Evolutionary conservation across 2,888 invertebrate species (phyloP).

Genomic region (Xylocampa areola): DNA sequence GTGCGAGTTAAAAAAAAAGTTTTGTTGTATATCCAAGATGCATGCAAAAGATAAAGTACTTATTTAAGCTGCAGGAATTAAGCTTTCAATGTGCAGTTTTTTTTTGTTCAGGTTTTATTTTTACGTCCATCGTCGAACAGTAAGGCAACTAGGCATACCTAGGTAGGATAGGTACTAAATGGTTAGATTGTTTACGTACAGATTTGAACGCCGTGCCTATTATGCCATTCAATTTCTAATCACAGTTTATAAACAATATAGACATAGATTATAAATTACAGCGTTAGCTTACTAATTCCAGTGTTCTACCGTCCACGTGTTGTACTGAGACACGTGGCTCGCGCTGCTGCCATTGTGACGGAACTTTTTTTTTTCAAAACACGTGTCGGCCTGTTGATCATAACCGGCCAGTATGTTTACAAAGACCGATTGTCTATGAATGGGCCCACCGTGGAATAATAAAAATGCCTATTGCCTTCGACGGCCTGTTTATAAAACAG

Average conservation of each 20-base stretch:
- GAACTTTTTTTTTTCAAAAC: slow-evolving; percentile 55
- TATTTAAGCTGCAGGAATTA: no score
- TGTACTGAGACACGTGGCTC: slow-evolving; percentile 31
- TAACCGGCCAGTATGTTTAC: slow-evolving; percentile 58
- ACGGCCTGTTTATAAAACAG: slow-evolving; percentile 66
- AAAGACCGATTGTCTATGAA: slow-evolving; percentile 65
- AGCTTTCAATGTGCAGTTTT: no score
- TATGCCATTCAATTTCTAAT: not conserved
- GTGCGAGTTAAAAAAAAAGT: no score
- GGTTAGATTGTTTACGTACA: no score
- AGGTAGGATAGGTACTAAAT: no score
- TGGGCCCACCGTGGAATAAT: slow-evolving; percentile 45
- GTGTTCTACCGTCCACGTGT: slow-evolving; percentile 15
- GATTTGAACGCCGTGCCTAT: no score
- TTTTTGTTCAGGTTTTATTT: no score
- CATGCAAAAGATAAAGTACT: no score
- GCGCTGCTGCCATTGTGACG: slow-evolving; percentile 50
- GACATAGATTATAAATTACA: slow-evolving; percentile 11
- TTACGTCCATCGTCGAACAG: no score
- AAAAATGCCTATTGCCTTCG: slow-evolving; percentile 55
- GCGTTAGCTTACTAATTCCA: slow-evolving; percentile 11
- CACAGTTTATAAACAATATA: slow-evolving; percentile 33
- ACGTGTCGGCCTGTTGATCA: slow-evolving; percentile 47
- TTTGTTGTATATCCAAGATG: no score
- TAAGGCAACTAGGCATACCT: no score